Conservation (phyloP, 2,113 vertebrate species). For the Narcine bancroftii region DNA sequence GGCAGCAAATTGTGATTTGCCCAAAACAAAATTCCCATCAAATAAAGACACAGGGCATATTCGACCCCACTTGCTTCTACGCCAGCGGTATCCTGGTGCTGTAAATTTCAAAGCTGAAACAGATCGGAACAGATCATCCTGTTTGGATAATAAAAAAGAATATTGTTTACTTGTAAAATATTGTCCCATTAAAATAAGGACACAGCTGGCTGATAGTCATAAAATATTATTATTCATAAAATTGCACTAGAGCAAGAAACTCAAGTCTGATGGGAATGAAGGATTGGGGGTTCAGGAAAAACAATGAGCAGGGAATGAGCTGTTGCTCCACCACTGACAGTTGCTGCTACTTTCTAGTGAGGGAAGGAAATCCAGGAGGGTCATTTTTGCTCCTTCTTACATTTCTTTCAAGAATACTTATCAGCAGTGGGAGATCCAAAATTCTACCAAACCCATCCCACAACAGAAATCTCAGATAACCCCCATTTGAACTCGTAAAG, state of each 20-base stretch:
- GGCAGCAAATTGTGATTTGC: conserved; percentile 64
- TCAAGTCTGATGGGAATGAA: not conserved
- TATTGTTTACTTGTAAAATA: not conserved
- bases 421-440: not conserved
- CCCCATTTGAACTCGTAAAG: not conserved
- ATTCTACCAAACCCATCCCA: not conserved
- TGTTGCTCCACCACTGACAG: too few species aligned
- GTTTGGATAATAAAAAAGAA: conserved; percentile 40
- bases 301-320: not conserved
- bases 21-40: conserved; percentile 63
- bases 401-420: not conserved
- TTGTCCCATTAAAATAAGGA: not conserved
- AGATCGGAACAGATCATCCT: conserved; percentile 69
- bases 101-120: conserved; percentile 56
- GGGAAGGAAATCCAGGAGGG: not conserved
- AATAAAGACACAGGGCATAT: conserved; percentile 79
- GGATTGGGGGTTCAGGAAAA: not conserved
- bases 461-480: not conserved
- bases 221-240: not conserved
- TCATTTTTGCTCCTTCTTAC: not conserved
- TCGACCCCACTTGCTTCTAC: conserved; percentile 73
- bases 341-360: not conserved
- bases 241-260: not conserved
- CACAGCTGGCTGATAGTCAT: not conserved
- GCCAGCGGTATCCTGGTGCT: conserved; percentile 73